Evolutionary conservation across 2,888 invertebrate genomes (phyloP), one percentile per base, ranked within the genome.

Genomic region (Meliscaeva auricollis): DNA sequence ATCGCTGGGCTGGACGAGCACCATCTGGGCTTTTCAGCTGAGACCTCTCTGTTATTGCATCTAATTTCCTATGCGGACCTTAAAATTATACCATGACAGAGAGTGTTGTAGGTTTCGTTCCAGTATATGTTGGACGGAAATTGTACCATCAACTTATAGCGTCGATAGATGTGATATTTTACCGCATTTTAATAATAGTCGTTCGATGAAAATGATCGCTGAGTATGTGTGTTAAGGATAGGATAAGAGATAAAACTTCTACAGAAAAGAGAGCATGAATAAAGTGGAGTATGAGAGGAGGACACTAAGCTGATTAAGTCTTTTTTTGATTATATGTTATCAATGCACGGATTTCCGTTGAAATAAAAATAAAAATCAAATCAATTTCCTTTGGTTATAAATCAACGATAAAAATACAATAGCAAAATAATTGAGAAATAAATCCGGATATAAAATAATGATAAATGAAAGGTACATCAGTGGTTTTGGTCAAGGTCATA

Each of bases 51-150:
- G 74, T 64, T 69, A 77, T 74, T 78, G 74, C 8, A 78, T 69
- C 79, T 74, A 56, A 79, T 83, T 74, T 83, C 74, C 73, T 83
- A 69, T 48, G 46, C 17, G 73, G 26, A 66, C 38, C 73, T 83
- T 41, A 69, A 62, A 78, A 78, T 73, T 56, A 38, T 38, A 64
- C 73, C 74, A 69, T 56, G 62, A 74, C 62, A 8, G 9, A 76
- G 70, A 38, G 32, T 15, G 9, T 20, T 32, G 32, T 20, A 52
- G 74, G 79, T 79, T 69, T 68, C 41, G 32, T 73, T 83, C 32
- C 38, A 81, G 30, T 56, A n/a, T 26, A n/a, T 46, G 56, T 48
- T 76, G 22, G 26, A 78, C 46, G 78, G 79, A 74, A 83, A 74
- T 79, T 74, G 69, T 56, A 56, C 41, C 69, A 74, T 62, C 66